Percentiles rank a stretch among this genome's conserved stretches.
phyloP scores from a whole-genome alignment of 2,113 vertebrate species.

The Chascanopsetta lugubris region DNA sequence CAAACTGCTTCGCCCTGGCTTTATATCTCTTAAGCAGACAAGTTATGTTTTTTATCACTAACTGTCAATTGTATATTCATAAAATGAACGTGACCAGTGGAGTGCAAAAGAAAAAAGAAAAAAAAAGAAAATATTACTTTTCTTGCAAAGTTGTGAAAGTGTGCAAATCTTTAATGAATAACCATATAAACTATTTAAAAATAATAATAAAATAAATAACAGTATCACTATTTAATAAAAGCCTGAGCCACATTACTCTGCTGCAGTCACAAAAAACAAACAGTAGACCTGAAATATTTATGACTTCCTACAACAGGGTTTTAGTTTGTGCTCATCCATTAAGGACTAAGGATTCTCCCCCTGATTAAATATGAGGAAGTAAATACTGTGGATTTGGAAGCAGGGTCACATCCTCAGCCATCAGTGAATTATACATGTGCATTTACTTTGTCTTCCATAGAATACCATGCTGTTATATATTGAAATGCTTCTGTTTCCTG shows the following conservation, averaged over 20 bases:
- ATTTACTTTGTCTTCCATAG: not conserved
- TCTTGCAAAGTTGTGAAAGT: not conserved
- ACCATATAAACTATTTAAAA: constrained; percentile 16
- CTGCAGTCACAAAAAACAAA: constrained; percentile 13
- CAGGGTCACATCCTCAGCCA: too few species aligned
- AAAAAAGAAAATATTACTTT: not conserved
- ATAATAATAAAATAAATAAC: too few species aligned
- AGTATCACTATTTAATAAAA: too few species aligned
- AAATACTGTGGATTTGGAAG: constrained; percentile 18
- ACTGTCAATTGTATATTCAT: constrained; percentile 3
- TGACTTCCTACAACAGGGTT: constrained; percentile 8
- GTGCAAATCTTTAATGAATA: constrained; percentile 21
- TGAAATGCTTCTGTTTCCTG: constrained; percentile 13
- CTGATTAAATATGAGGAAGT: constrained; percentile 39
- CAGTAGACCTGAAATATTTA: constrained; percentile 13
- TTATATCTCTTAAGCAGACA: constrained; percentile 4
- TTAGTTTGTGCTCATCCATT: constrained; percentile 8
- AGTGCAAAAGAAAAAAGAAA: not conserved
- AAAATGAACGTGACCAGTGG: constrained; percentile 2
- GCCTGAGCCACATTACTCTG: too few species aligned
- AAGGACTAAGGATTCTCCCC: not conserved
- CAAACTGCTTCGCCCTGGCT: constrained; percentile 20
- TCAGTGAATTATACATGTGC: not conserved
- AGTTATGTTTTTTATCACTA: not conserved
- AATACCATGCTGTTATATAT: constrained; percentile 14